Conservation (phyloP, 2,113 vertebrate genomes). For the Clupea harengus region DNA sequence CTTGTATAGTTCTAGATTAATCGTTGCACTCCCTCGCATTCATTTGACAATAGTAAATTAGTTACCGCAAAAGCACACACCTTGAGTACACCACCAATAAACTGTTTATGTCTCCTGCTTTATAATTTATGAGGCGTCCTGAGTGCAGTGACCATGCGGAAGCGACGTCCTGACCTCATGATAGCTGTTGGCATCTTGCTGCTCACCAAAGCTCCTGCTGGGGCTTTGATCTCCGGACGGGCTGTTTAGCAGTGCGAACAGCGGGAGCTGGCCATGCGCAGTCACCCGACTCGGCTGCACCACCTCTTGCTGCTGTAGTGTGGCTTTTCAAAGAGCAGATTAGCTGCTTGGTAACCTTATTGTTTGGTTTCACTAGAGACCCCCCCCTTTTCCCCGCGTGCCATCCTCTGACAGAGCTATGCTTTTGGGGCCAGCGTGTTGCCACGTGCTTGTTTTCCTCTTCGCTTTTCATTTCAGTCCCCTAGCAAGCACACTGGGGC, state of each 20-base stretch:
- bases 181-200: neutral
- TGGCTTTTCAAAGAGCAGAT: conserved; percentile 39
- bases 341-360: conserved; percentile 42
- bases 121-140: neutral
- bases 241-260: conserved; percentile 7
- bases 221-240: conserved; percentile 35
- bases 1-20: neutral
- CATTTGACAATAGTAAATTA: too few relatives aligned
- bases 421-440: conserved; percentile 41
- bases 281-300: conserved; percentile 23
- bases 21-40: too few relatives aligned
- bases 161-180: neutral
- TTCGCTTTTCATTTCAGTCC: neutral
- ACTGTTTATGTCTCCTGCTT: too few relatives aligned
- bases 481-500: neutral
- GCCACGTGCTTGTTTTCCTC: conserved; percentile 32
- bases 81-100: too few relatives aligned
- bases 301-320: conserved; percentile 25
- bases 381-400: neutral
- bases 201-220: conserved; percentile 3
- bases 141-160: neutral
- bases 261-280: conserved; percentile 19
- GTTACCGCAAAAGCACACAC: too few relatives aligned
- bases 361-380: conserved; percentile 45
- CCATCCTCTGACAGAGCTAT: conserved; percentile 42